Evolutionary conservation across 2,113 vertebrate genomes (phyloP).

Genomic region (Cynocephalus volans): DNA sequence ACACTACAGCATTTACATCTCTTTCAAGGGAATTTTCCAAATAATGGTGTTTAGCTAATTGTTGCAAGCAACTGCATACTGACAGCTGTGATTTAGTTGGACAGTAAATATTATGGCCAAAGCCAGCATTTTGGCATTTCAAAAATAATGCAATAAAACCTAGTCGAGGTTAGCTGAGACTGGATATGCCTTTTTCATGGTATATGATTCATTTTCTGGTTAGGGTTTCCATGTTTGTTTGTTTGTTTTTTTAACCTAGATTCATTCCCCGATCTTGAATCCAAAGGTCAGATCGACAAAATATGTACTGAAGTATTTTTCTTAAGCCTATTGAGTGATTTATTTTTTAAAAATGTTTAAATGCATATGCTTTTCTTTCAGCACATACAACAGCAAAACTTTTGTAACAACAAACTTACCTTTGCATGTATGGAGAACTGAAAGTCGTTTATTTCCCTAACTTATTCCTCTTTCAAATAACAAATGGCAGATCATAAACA

Average conservation of each 20-base stretch:
- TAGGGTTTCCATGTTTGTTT: background rate
- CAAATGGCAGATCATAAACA: constrained; percentile 71
- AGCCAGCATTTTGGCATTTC: constrained; percentile 75
- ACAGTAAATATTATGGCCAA: constrained; percentile 73
- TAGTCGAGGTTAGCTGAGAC: constrained; percentile 69
- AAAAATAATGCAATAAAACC: constrained; percentile 80
- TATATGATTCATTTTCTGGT: constrained; percentile 66
- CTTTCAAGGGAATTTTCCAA: constrained; percentile 76
- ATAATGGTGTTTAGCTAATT: constrained; percentile 82
- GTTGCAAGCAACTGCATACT: constrained; percentile 70
- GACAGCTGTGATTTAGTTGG: constrained; percentile 73
- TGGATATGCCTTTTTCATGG: constrained; percentile 74
- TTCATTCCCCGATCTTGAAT: constrained; percentile 77
- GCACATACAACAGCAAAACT: constrained; percentile 74
- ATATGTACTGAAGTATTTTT: constrained; percentile 81
- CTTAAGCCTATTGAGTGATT: constrained; percentile 80
- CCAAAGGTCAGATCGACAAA: constrained; percentile 84
- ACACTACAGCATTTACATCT: constrained; percentile 19
- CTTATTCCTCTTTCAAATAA: constrained; percentile 62
- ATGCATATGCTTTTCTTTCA: constrained; percentile 75
- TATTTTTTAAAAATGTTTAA: constrained; percentile 82
- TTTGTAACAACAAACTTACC: constrained; percentile 81
- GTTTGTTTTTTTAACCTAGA: constrained; percentile 32
- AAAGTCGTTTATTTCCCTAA: constrained; percentile 75
- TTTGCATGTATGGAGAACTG: constrained; percentile 84